Evolutionary conservation across 2,888 invertebrate genomes (phyloP).

Genomic region (Neuroscelio doddi): DNA sequence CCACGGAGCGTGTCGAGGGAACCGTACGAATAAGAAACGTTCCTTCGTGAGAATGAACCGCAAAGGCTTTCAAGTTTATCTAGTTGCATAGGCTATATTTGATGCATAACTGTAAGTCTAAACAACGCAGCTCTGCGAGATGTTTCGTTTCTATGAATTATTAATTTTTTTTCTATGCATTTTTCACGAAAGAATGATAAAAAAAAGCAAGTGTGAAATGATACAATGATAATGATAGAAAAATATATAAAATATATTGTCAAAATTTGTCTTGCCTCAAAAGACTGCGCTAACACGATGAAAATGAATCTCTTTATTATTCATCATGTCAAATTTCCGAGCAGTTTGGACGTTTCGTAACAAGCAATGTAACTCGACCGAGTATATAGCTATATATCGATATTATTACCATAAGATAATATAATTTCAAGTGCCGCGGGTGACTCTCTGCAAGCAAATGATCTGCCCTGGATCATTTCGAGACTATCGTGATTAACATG

Average conservation of each 20-base stretch:
- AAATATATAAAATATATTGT: too few species aligned
- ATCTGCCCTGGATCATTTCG: too few species aligned
- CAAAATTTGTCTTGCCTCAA: too few species aligned
- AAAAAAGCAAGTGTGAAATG: too few species aligned
- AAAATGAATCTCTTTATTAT: conserved; percentile 13
- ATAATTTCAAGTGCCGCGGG: conserved; percentile 52
- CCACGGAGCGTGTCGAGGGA: conserved; percentile 44
- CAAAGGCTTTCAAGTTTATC: conserved; percentile 26
- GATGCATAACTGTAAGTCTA: conserved; percentile 22
- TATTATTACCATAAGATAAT: conserved; percentile 55
- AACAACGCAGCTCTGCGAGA: conserved; percentile 1
- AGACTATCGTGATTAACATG: conserved; percentile 56
- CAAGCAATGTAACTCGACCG: conserved; percentile 16
- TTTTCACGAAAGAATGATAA: too few species aligned
- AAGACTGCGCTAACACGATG: not conserved
- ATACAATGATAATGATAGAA: too few species aligned
- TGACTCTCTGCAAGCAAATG: conserved; percentile 44
- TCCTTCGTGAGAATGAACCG: conserved; percentile 39
- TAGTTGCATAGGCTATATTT: conserved; percentile 17
- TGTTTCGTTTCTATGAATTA: conserved; percentile 4
- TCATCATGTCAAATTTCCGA: conserved; percentile 13
- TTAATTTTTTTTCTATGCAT: not conserved
- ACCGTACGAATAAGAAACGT: conserved; percentile 25
- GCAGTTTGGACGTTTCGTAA: conserved; percentile 25
- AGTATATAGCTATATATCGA: conserved; percentile 18